phyloP scores from a whole-genome alignment of 1,140 invertebrate species.

The Neodiprion lecontei region DNA sequence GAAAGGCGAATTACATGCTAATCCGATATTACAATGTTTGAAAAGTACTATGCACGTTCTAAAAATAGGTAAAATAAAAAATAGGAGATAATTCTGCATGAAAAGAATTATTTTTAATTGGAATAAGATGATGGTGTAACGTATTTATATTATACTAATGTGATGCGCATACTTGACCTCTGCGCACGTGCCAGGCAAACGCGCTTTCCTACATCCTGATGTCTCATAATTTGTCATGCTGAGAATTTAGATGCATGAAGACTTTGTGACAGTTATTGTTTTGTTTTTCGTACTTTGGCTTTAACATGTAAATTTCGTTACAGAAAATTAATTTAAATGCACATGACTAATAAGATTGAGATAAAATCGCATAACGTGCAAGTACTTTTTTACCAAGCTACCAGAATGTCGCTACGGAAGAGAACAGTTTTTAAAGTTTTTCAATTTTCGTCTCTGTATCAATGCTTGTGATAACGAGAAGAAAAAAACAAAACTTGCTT shows the following conservation, averaged over 20 bases:
- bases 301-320: not conserved
- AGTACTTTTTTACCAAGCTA: no score
- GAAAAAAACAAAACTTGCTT: no score
- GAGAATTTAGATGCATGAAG: not conserved
- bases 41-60: not conserved
- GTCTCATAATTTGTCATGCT: not conserved
- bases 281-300: not conserved
- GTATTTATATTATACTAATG: slow-evolving; percentile 2
- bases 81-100: not conserved
- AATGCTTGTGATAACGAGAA: no score
- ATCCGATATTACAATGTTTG: no score
- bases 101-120: not conserved
- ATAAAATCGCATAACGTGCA: no score
- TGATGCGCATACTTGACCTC: slow-evolving; percentile 16
- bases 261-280: not conserved
- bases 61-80: slow-evolving; percentile 11
- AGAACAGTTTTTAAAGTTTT: no score
- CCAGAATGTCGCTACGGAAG: no score
- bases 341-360: not conserved
- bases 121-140: slow-evolving; percentile 10
- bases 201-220: not conserved
- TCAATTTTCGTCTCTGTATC: no score
- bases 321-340: slow-evolving; percentile 8
- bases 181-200: not conserved
- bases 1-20: no score